Percentiles rank a stretch among this genome's conserved stretches.
Evolutionary conservation across 2,113 vertebrate species (phyloP).

Genomic region (Motacilla alba): DNA sequence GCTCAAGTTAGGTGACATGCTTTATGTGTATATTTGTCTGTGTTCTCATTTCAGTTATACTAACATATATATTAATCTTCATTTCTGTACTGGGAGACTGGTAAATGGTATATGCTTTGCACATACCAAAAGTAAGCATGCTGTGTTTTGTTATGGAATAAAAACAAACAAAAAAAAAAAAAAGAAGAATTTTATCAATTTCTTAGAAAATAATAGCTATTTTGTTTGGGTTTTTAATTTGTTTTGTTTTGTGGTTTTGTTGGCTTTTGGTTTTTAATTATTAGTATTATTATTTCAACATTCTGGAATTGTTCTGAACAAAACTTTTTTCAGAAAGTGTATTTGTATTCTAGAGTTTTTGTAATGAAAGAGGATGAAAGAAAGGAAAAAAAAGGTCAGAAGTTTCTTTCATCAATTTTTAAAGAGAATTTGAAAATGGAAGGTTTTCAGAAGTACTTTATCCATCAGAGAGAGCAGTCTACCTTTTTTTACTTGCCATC

Average conservation of each 20-base stretch:
- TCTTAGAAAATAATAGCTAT: background rate
- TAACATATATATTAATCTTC: background rate
- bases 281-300: background rate
- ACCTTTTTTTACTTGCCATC: background rate
- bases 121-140: background rate
- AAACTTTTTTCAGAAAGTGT: background rate
- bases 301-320: background rate
- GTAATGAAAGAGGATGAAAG: background rate
- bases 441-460: background rate
- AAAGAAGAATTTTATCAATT: background rate
- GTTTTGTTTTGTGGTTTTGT: background rate
- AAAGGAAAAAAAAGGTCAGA: background rate
- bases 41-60: background rate
- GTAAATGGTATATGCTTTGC: background rate
- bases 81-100: background rate
- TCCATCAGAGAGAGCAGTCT: background rate
- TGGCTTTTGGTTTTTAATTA: background rate
- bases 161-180: background rate
- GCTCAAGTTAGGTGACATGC: background rate
- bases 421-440: background rate
- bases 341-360: background rate
- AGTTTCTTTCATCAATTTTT: background rate
- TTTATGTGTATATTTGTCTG: background rate
- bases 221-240: background rate
- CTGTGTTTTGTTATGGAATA: background rate